Evolutionary conservation across 2,797 vertebrate species (phyloP), one percentile per base, ranked within the genome.

Genomic region (Chaunax sp.): DNA sequence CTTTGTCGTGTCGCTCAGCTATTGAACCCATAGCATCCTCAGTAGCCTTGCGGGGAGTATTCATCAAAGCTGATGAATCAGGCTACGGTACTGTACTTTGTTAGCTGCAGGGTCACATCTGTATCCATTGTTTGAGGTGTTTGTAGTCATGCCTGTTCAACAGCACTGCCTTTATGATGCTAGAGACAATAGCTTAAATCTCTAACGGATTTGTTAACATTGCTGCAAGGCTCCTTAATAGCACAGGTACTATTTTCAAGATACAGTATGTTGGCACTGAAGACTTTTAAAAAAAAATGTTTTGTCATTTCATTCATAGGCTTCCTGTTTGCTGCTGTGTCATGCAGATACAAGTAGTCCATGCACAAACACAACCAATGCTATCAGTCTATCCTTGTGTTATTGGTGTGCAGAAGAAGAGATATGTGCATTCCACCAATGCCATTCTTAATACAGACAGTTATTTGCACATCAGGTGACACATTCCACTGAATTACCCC

Each of bases 401-500:
- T 59, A 26, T 46, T 20, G 38, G 46, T 9, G 3, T 63, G 38
- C 60, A 45, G 53, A 43, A 43, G 7, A n/a, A 20, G 22, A 49
- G 45, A 54, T 35, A 33, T 69, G 56, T 67, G 64, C 15, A 4
- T 72, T 70, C 60, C 64, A 33, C 59, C 37, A 14, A 63, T 55
- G 68, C 68, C 72, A 57, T 38, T 56, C 69, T 67, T 45, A 60
- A 73, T 66, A 11, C 51, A 67, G 55, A 65, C 55, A 49, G 60
- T 45, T 65, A 80, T 88, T 84, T 81, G 78, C 75, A 78, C 75
- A 76, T 85, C 63, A 12, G 64, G 79, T 78, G 80, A 81, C 87
- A 85, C 80, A 87, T 90, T 82, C 86, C 69, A 1, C 68, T 68
- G 68, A 81, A 85, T 89, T 87, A 85, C 76, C 88, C 74, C 15